phyloP scores from a whole-genome alignment of 2,797 vertebrate species.

The Falco biarmicus region DNA sequence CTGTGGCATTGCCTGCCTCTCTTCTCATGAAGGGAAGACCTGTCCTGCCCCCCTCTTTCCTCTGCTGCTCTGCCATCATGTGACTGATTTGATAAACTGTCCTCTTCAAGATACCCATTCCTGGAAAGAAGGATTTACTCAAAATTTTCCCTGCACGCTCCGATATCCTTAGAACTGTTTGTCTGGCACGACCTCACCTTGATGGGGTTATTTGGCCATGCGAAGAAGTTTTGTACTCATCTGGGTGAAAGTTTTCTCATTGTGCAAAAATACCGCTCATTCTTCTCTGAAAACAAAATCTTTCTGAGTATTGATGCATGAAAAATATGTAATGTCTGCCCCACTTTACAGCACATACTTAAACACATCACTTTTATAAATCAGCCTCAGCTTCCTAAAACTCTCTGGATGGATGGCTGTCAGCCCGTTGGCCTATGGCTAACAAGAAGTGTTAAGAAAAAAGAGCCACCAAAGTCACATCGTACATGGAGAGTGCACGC shows the following conservation, averaged over 20 bases:
- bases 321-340: neutral
- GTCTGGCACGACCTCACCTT: neutral
- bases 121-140: neutral
- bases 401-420: neutral
- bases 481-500: neutral
- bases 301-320: neutral
- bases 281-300: neutral
- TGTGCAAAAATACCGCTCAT: neutral
- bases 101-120: neutral
- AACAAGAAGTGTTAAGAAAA: neutral
- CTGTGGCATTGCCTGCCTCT: neutral
- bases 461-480: neutral
- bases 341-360: accelerated
- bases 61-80: neutral
- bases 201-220: no score
- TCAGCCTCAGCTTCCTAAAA: neutral
- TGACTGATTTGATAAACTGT: neutral
- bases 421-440: neutral
- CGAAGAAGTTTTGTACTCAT: neutral
- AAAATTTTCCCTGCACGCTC: neutral
- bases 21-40: neutral
- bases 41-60: neutral
- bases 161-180: neutral
- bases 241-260: neutral
- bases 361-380: neutral